Conservation (phyloP, 2,888 invertebrate species). For the Cynaeus angustus region DNA sequence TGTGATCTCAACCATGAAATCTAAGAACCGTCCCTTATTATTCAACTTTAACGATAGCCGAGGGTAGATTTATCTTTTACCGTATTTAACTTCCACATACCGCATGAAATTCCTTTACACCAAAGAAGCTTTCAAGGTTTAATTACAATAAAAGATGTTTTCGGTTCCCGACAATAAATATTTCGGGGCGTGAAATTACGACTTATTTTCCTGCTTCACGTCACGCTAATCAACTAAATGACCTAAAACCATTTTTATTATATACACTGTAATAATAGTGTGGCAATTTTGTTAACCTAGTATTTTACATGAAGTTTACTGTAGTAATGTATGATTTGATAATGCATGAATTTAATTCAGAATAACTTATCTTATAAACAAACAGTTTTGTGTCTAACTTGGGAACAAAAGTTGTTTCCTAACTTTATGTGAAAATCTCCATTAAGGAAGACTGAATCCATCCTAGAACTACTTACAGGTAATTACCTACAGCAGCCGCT, state of each 20-base stretch:
- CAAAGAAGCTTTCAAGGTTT: slow-evolving; percentile 38
- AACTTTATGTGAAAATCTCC: slow-evolving; percentile 41
- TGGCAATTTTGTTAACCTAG: too few relatives aligned
- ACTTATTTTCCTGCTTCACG: too few relatives aligned
- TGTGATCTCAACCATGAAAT: slow-evolving; percentile 52
- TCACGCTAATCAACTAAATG: too few relatives aligned
- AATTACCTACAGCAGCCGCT: slow-evolving; percentile 31
- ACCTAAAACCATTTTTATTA: too few relatives aligned
- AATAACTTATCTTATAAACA: too few relatives aligned
- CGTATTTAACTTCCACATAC: slow-evolving; percentile 45
- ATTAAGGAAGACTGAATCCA: slow-evolving; percentile 42
- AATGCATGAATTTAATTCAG: too few relatives aligned
- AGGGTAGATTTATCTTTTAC: slow-evolving; percentile 46
- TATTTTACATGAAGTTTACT: too few relatives aligned
- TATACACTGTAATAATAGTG: too few relatives aligned
- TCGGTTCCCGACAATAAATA: neutral
- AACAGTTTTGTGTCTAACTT: too few relatives aligned
- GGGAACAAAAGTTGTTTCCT: slow-evolving; percentile 12
- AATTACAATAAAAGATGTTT: slow-evolving; percentile 27
- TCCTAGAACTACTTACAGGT: slow-evolving; percentile 39
- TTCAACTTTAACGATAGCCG: slow-evolving; percentile 51
- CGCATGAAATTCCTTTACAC: slow-evolving; percentile 35
- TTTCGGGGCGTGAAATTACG: neutral
- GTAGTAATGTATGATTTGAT: too few relatives aligned
- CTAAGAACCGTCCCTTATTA: slow-evolving; percentile 51